Base-by-base conservation (phyloP, 2,888 invertebrate species). In the Epinotia brunnichana region DNA sequence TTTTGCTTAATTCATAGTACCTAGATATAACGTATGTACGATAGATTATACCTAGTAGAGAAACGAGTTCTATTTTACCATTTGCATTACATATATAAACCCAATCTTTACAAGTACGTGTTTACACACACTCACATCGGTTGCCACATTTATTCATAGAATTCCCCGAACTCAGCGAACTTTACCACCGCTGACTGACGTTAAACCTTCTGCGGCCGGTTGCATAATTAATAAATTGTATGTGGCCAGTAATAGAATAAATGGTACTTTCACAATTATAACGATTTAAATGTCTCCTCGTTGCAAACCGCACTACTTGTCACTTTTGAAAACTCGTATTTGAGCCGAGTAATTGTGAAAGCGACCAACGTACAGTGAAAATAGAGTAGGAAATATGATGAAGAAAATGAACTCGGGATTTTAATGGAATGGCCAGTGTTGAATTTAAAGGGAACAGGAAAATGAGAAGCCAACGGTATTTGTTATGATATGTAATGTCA, bases 211-310 rank as follows among this genome's bases (percentile, higher is more conserved):
- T 69, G 69, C 51, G 67, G 61, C 9, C 19, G n/a, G 11, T 24
- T 63, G 73, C 48, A 73, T 73, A 59, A 69, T 73, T 68, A 69
- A 68, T 69, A 29, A 35, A 63, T 73, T 72, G 51, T 41, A 51
- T 29, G 62, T 35, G 62, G 61, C 57, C 63, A 24, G 69, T 63
- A 69, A 73, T 69, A 73, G 67, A 71, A 66, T 69, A 56, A 69
- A 21, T 63, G 73, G 73, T 76, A 76, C 74, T 70, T 48, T 74
- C 63, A 51, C 57, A 73, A 69, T 73, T 62, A 75, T 70, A 76
- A 74, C 76, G 71, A 77, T 77, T 77, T 77, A 67, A 78, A 77
- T 76, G 72, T 67, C 74, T 76, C 76, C 56, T n/a, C 39, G 70
- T 68, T 61, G 29, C 59, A 73, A 69, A 74, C 73, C 69, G 53